Percentiles rank a stretch among this genome's conserved stretches.
phyloP scores from a whole-genome alignment of 2,888 invertebrate species.

The Chrysodeixis includens region DNA sequence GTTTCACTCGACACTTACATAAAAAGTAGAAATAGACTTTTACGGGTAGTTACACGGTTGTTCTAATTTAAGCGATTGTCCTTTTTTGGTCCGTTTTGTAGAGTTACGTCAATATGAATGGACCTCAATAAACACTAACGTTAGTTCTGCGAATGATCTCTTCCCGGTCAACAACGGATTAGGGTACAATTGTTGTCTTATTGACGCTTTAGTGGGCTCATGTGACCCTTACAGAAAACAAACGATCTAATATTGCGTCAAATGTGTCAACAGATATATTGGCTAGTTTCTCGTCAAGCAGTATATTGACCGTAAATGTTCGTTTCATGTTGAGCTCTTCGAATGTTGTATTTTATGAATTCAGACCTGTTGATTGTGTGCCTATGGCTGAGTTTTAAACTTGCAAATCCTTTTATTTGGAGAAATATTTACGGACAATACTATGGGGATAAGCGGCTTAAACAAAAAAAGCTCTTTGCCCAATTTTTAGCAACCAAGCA shows the following conservation, averaged over 20 bases:
- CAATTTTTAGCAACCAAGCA: no score
- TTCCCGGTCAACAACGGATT: not conserved
- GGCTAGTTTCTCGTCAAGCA: not conserved
- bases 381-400: no score
- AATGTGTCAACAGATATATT: not conserved
- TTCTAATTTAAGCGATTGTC: not conserved
- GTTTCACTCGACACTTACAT: not conserved
- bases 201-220: not conserved
- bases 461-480: no score
- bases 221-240: conserved; percentile 2
- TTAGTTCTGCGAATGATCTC: not conserved
- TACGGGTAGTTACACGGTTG: not conserved
- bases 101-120: not conserved
- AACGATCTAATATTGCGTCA: not conserved
- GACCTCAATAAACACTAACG: not conserved
- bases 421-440: no score
- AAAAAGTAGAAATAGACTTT: not conserved
- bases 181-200: not conserved
- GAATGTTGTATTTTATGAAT: no score
- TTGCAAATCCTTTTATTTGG: no score
- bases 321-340: not conserved
- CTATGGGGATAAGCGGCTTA: no score
- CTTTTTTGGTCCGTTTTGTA: not conserved
- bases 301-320: not conserved
- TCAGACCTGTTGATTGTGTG: no score